Evolutionary conservation across 2,797 vertebrate genomes (phyloP), one percentile per base, ranked within the genome.

Genomic region (Propithecus perrieri): DNA sequence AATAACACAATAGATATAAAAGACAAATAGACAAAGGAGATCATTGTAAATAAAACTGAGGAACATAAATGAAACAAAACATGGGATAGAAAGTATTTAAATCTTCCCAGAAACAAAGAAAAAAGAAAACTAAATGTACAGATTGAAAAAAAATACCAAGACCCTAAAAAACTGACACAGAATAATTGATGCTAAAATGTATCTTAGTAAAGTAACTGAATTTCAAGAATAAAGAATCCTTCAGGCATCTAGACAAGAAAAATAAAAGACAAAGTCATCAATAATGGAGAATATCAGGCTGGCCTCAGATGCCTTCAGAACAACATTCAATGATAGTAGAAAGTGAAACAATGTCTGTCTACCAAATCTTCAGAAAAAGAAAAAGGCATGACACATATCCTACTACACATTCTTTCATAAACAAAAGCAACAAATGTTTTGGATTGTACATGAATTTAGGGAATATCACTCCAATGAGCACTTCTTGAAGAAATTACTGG

Each of bases 1-100:
- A 88, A 75, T 85, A 57, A 91, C 6, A 59, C 18, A 35, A 65
- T 4, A 75, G 41, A 71, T 63, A 78, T 65, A 86, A 92, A 92
- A 55, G 2, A 55, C 12, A 71, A 3, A 53, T 13, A 92, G 38
- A 76, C 57, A 74, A 96, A 80, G 75, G 18, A 89, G 4, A 96
- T 83, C 26, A 85, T 89, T 83, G 35, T 33, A 69, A 96, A 85
- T 12, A 72, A 38, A 91, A 65, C 18, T 65, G 22, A 94, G 35
- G 28, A 91, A 86, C 12, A 95, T 76, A 81, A 95, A 63, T 55
- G 91, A 46, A 92, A 63, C 6, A 79, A 89, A 90, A 57, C 57
- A 74, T 35, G 4, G 80, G 33, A 55, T 76, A 63, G 5, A 85
- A 91, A 65, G 53, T 65, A 96, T 76, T 65, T 96, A 76, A 83